Evolutionary conservation across 1,140 invertebrate species (phyloP).

Genomic region (Cyphomyrmex costatus): DNA sequence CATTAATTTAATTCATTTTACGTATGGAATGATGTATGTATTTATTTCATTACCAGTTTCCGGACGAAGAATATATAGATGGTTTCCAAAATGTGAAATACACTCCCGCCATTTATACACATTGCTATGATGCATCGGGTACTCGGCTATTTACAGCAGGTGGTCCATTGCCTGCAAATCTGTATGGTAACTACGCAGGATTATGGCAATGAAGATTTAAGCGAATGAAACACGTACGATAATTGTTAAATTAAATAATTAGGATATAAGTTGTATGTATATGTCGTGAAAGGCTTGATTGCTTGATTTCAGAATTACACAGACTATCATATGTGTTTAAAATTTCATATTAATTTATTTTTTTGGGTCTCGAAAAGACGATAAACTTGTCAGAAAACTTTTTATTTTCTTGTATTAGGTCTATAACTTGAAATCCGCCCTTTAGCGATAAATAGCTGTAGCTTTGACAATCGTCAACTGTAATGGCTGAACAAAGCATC

Average conservation of each 20-base stretch:
- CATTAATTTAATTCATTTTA: slow-evolving; percentile 17
- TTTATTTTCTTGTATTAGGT: no score
- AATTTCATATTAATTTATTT: slow-evolving; percentile 33
- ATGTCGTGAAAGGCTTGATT: slow-evolving; percentile 26
- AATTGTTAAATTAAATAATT: slow-evolving; percentile 68
- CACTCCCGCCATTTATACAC: slow-evolving; percentile 97
- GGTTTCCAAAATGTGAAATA: slow-evolving; percentile 95
- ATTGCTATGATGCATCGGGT: slow-evolving; percentile 97
- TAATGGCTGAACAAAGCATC: no score
- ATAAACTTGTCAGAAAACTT: slow-evolving; percentile 1
- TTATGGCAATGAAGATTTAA: slow-evolving; percentile 89
- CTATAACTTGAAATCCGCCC: no score
- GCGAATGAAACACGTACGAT: slow-evolving; percentile 42
- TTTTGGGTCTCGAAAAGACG: background rate
- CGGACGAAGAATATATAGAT: slow-evolving; percentile 93
- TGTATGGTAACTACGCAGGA: slow-evolving; percentile 93
- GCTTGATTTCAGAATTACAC: background rate
- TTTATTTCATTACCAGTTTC: slow-evolving; percentile 88
- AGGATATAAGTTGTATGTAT: slow-evolving; percentile 64
- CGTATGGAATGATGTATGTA: background rate
- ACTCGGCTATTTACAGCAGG: slow-evolving; percentile 97
- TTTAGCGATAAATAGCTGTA: no score
- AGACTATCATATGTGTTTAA: background rate
- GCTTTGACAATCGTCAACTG: no score
- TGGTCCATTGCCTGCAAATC: slow-evolving; percentile 95